phyloP scores from a whole-genome alignment of 2,888 invertebrate species.

The Pimpla rufipes region DNA sequence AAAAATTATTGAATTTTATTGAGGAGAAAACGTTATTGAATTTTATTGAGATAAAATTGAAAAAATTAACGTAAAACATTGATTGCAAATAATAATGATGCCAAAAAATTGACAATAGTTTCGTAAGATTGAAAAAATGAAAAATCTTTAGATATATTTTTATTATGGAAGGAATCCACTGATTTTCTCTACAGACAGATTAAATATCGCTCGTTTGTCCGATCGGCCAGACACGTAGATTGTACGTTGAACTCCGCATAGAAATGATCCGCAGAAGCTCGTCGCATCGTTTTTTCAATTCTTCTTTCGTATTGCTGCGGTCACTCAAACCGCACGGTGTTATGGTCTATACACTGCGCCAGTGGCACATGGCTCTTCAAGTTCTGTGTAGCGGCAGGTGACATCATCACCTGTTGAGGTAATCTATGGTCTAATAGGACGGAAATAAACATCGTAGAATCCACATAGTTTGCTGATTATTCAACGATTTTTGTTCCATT shows the following conservation, averaged over 20 bases:
- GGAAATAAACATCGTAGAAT: slow-evolving; percentile 36
- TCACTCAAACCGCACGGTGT: slow-evolving; percentile 37
- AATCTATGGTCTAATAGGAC: slow-evolving; percentile 56
- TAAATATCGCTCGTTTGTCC: slow-evolving; percentile 36
- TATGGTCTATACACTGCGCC: slow-evolving; percentile 19
- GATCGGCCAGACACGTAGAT: slow-evolving; percentile 21
- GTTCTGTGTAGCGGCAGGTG: slow-evolving; percentile 55
- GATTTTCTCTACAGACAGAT: slow-evolving; percentile 6
- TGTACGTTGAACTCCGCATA: slow-evolving; percentile 50
- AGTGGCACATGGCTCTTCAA: slow-evolving; percentile 47
- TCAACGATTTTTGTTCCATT: not conserved
- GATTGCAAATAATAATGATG: too few species aligned
- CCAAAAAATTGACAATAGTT: too few species aligned
- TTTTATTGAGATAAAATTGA: too few species aligned
- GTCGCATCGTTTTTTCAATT: not conserved
- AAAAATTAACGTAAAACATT: too few species aligned
- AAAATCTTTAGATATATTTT: too few species aligned
- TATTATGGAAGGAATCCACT: too few species aligned
- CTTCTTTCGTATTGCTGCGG: slow-evolving; percentile 22
- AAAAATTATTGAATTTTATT: too few species aligned
- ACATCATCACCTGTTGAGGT: slow-evolving; percentile 66
- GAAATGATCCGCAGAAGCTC: slow-evolving; percentile 17
- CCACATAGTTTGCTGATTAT: slow-evolving; percentile 9
- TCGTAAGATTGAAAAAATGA: too few species aligned
- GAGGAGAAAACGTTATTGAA: too few species aligned